Conservation (phyloP, 2,888 invertebrate species). For the Polymixis flavicincta region DNA sequence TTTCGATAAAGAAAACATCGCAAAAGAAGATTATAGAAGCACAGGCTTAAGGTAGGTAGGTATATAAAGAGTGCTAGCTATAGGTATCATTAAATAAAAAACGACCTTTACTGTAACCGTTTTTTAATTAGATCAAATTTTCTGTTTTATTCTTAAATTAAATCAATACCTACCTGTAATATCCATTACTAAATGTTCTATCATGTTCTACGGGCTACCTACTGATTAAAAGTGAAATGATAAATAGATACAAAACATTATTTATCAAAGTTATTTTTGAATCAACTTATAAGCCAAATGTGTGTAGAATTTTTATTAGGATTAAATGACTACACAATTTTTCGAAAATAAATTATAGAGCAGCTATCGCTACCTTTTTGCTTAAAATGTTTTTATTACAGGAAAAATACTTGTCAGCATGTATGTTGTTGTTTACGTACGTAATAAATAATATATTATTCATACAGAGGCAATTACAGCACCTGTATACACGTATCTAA, state of each 20-base stretch:
- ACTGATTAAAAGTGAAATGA: background rate
- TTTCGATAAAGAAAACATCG: background rate
- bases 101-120: background rate
- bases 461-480: constrained; percentile 20
- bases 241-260: background rate
- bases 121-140: background rate
- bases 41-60: background rate
- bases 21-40: background rate
- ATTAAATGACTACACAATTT: constrained; percentile 5
- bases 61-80: background rate
- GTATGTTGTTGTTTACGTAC: background rate
- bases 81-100: background rate
- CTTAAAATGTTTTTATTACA: constrained; percentile 3
- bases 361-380: background rate
- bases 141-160: background rate
- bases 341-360: background rate
- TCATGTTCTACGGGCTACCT: background rate
- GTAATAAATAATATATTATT: constrained; percentile 26
- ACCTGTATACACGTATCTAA: background rate
- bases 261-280: constrained; percentile 5
- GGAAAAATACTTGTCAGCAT: constrained; percentile 27
- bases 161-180: background rate
- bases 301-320: background rate
- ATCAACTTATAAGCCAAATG: background rate
- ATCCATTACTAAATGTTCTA: background rate